These are phyloP conservation scores for Noctua fimbriata DNA, from an alignment of 2,888 invertebrate genomes.

Conservation along the genomic window DNA sequence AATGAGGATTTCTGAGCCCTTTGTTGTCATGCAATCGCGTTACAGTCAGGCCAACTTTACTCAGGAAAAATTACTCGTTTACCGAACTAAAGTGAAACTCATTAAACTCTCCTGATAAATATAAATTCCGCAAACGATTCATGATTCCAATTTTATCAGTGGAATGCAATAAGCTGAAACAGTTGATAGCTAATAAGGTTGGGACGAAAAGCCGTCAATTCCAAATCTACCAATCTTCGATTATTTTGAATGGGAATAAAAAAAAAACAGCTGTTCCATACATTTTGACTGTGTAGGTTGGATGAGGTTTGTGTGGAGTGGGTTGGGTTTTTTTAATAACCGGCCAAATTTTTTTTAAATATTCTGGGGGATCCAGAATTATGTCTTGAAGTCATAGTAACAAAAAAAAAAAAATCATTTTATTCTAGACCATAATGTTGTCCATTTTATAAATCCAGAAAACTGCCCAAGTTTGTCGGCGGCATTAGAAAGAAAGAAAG, in stretches of 20 bases:
- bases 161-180: slow-evolving; percentile 6
- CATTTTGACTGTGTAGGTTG: too few relatives aligned
- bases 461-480: too few relatives aligned
- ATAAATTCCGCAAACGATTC: slow-evolving; percentile 24
- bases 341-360: too few relatives aligned
- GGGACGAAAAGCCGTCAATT: not conserved
- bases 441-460: too few relatives aligned
- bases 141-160: slow-evolving; percentile 18
- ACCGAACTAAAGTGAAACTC: not conserved
- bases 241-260: not conserved
- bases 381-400: too few relatives aligned
- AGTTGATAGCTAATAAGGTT: slow-evolving; percentile 3
- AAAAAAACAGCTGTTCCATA: not conserved
- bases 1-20: not conserved
- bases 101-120: not conserved
- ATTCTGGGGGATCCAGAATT: too few relatives aligned
- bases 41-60: not conserved
- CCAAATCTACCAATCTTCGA: not conserved
- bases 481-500: too few relatives aligned
- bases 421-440: too few relatives aligned
- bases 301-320: too few relatives aligned
- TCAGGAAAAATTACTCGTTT: not conserved
- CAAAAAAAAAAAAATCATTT: too few relatives aligned
- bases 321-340: too few relatives aligned
- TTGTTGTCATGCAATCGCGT: not conserved